These are phyloP conservation scores for Coendou prehensilis DNA, from an alignment of 2,797 vertebrate genomes.

Conservation along the genomic window DNA sequence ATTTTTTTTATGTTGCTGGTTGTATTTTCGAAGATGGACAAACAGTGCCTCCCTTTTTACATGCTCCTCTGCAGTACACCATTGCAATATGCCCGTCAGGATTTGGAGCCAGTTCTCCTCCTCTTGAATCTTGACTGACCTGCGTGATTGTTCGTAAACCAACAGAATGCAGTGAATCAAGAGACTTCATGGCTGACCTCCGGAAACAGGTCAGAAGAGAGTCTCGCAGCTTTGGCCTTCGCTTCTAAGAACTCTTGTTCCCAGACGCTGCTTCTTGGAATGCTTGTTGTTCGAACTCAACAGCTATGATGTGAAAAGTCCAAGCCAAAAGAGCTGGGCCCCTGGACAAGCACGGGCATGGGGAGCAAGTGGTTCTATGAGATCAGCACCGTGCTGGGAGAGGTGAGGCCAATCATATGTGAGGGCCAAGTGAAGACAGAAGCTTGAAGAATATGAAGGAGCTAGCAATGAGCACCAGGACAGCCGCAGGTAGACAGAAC, in stretches of 20 bases:
- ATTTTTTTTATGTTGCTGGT: background rate
- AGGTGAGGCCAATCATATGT: background rate
- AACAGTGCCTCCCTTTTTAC: background rate
- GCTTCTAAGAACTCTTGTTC: background rate
- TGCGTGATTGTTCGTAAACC: background rate
- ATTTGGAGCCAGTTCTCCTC: background rate
- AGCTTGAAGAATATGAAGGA: background rate
- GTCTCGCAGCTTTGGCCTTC: background rate
- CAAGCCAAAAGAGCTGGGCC: background rate
- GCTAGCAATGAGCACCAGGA: no score
- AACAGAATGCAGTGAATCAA: background rate
- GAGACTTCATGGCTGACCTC: background rate
- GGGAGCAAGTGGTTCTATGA: background rate
- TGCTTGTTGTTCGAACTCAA: background rate
- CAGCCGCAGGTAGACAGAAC: no score
- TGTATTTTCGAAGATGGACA: background rate
- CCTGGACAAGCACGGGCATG: background rate
- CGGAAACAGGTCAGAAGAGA: background rate
- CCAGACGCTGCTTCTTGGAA: background rate
- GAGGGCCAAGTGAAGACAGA: background rate
- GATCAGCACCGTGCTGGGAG: background rate
- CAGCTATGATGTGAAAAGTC: background rate
- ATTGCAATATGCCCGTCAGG: background rate
- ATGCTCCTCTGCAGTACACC: background rate
- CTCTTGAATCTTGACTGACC: background rate